phyloP scores from a whole-genome alignment of 2,888 invertebrate genomes.

The Hybos culiciformis region DNA sequence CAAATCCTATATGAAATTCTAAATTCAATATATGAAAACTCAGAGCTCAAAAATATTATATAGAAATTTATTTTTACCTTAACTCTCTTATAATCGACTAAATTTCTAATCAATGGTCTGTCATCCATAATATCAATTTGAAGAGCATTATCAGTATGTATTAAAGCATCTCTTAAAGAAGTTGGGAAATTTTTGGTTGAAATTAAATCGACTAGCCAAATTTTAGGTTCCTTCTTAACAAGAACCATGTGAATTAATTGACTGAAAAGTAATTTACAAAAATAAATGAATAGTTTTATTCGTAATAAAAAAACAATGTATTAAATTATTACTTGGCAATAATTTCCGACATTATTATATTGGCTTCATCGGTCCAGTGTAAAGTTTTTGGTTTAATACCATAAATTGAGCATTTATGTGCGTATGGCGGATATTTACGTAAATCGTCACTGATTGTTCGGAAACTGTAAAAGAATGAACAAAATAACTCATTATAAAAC shows the following conservation, averaged over 20 bases:
- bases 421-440: conserved; percentile 38
- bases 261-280: conserved; percentile 16
- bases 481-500: no score
- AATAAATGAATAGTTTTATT: background rate
- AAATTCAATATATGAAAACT: no score
- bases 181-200: conserved; percentile 23
- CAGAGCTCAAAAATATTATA: no score
- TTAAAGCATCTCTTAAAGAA: conserved; percentile 35
- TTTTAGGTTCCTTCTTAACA: conserved; percentile 17
- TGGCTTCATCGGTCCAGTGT: conserved; percentile 43
- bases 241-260: conserved; percentile 19
- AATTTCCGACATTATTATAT: conserved; percentile 43
- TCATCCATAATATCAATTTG: conserved; percentile 10
- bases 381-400: conserved; percentile 40
- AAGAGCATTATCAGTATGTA: conserved; percentile 28
- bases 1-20: no score
- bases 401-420: conserved; percentile 44
- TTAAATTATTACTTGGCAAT: conserved; percentile 22
- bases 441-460: conserved; percentile 37
- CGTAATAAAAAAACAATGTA: background rate
- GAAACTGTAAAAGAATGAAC: conserved; percentile 31
- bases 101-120: background rate
- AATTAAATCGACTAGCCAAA: conserved; percentile 35
- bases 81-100: background rate
- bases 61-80: no score